Percentiles rank a stretch among this genome's conserved stretches.
phyloP scores from a whole-genome alignment of 2,888 invertebrate genomes.

The Biston betularia region DNA sequence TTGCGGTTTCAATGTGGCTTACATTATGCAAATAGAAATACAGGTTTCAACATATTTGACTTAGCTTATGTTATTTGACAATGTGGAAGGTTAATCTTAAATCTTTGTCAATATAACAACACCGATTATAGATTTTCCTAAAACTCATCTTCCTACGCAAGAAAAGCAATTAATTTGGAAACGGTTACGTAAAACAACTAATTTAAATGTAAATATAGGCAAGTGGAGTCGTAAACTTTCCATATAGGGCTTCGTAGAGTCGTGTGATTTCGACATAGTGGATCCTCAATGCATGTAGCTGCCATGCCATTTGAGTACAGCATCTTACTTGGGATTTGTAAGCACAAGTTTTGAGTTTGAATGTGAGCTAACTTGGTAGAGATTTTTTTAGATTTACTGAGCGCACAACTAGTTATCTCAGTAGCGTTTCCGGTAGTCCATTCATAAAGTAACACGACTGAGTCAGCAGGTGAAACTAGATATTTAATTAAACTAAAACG shows the following conservation, averaged over 20 bases:
- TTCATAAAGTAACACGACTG: conserved; percentile 36
- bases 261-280: conserved; percentile 13
- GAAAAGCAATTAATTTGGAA: conserved; percentile 26
- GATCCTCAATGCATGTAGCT: conserved; percentile 8
- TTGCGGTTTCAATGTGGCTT: conserved; percentile 41
- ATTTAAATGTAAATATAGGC: conserved; percentile 20
- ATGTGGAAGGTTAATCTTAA: neutral
- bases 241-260: conserved; percentile 14
- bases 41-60: conserved; percentile 5
- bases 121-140: neutral
- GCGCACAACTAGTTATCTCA: neutral
- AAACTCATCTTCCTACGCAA: conserved; percentile 22
- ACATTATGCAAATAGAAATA: conserved; percentile 29
- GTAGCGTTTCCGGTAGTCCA: conserved; percentile 18
- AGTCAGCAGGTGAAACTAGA: conserved; percentile 49
- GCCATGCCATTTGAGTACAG: neutral
- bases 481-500: conserved; percentile 44
- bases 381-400: neutral
- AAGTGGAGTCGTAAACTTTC: conserved; percentile 14
- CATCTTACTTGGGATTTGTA: too few relatives aligned
- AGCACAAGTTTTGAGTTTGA: too few relatives aligned
- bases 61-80: neutral
- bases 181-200: conserved; percentile 43
- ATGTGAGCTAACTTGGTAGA: neutral
- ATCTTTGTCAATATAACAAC: neutral